Base-by-base conservation (phyloP, 2,797 vertebrate species). In the Sebastes ruberrimus region DNA sequence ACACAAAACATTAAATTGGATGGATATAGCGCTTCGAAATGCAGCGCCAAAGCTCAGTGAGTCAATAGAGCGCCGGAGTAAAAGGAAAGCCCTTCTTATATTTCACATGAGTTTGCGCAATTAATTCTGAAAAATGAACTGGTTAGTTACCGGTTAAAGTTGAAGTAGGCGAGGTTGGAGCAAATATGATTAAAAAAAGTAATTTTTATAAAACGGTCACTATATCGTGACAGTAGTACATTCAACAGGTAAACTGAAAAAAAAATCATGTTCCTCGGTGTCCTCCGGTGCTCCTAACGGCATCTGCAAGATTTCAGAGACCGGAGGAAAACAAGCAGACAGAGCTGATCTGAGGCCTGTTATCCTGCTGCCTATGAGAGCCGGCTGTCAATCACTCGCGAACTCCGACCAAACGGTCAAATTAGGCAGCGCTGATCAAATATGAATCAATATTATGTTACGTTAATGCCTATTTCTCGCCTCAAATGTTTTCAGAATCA, bases 391-490 rank as follows among this genome's bases (percentile, higher is more conserved):
- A 42, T 42, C 38, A 42, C 2, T 42, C 38, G 38, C 38, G 5
- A 42, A 42, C 38, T 42, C 5, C 14, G 2, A 42, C 38, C 38
- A 42, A 16, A 42, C 6, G 38, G 14, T 42, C 38, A 42, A 42
- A 42, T 0, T 16, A 42, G 38, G 38, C 38, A 0, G 13, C 14
- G 14, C 38, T 42, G 38, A 42, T 42, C 14, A 42, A 42, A 16
- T 42, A 42, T 42, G 38, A 42, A 42, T 42, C 38, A 42, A 42
- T 42, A 42, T 42, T 42, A 42, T 42, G 14, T 42, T 16, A 16
- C 14, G 38, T 16, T 42, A 42, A 42, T 0, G 38, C 38, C 0
- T 3, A 16, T 16, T 42, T 42, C 38, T 42, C 38, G 0, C 0
- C 38, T 42, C 38, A 42, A 42, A 42, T 42, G 38, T 42, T 42